phyloP scores from a whole-genome alignment of 2,113 vertebrate genomes.

The Hippocampus zosterae region DNA sequence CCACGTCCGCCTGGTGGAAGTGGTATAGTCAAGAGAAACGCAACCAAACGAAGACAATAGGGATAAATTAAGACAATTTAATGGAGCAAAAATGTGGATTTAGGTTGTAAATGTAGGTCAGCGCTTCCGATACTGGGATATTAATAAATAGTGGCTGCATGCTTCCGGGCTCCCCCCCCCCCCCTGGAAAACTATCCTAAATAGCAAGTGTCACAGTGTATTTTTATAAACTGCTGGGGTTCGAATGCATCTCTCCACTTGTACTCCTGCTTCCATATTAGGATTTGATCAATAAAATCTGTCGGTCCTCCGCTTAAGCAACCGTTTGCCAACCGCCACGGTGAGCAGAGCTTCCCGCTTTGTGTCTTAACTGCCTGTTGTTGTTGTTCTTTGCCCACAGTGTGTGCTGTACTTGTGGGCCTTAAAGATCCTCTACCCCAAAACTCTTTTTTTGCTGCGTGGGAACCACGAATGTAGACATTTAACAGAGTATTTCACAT shows the following conservation, averaged over 20 bases:
- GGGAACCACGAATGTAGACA: constrained; percentile 99
- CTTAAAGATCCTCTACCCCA: constrained; percentile 99
- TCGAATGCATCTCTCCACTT: constrained; percentile 1
- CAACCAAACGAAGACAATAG: background rate
- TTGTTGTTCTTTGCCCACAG: constrained; percentile 64
- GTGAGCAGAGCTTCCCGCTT: constrained; percentile 13
- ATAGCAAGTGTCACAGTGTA: no score
- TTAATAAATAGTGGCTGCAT: no score
- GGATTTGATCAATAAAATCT: constrained; percentile 46
- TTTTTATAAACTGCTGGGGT: no score
- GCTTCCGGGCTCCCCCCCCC: no score
- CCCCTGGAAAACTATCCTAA: no score
- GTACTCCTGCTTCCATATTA: constrained; percentile 18
- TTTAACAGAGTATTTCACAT: constrained; percentile 99
- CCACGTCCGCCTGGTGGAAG: background rate
- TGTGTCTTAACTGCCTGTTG: constrained; percentile 2
- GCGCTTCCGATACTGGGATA: no score
- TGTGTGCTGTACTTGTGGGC: constrained; percentile 99
- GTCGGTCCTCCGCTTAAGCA: constrained; percentile 15
- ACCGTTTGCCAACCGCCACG: constrained; percentile 24
- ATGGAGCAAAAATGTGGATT: background rate
- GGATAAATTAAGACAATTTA: background rate
- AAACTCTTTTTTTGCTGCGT: constrained; percentile 99
- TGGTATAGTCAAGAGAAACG: background rate
- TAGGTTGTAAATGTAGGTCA: no score